Evolutionary conservation across 1,140 invertebrate genomes (phyloP), one percentile per base, ranked within the genome.

Genomic region (Plodia interpunctella): DNA sequence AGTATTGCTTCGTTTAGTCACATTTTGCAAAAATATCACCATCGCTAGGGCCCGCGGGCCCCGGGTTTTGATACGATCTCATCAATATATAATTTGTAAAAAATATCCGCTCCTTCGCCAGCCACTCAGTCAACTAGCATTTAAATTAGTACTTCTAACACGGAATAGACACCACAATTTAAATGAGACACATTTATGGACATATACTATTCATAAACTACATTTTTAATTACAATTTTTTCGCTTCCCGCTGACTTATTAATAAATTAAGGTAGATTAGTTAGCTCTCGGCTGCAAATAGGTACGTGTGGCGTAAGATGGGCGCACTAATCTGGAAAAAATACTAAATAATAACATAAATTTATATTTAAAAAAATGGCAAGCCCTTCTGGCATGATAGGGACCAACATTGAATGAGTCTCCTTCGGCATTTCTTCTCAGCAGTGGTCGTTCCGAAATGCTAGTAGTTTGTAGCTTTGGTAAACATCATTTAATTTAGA

Each of bases 1-100:
- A 92, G 91, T 93, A 92, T 92, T 93, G 92, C 92, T 93, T 92
- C 88, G 83, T 90, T 91, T 92, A 91, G 91, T 92, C 91, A 92
- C 91, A 92, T 91, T 90, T 92, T 92, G 86, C 90, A 91, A 92
- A 92, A 92, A 92, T 92, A 93, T 92, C 91, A 92, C 91, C 91
- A 82, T 89, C 83, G 76, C 77, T 80, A 66, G 78, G 73, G 70
- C 50, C 65, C 51, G 53, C 57, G 49, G 56, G 69, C 63, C 73
- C 68, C 65, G 65, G 68, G 68, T 50, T 65, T 55, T 63, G 57
- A 64, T 55, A 57, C 64, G 64, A 55, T 63, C 62, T 55, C 56
- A 44, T 63, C 63, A 63, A 72, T 60, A 62, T 75, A 67, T 70
- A 68, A 78, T 81, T 76, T 70, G 82, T 89, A 89, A 85, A 86